Percentiles rank a stretch among this genome's conserved stretches.
Evolutionary conservation across 2,888 invertebrate species (phyloP).

Genomic region (Plebejus anna): DNA sequence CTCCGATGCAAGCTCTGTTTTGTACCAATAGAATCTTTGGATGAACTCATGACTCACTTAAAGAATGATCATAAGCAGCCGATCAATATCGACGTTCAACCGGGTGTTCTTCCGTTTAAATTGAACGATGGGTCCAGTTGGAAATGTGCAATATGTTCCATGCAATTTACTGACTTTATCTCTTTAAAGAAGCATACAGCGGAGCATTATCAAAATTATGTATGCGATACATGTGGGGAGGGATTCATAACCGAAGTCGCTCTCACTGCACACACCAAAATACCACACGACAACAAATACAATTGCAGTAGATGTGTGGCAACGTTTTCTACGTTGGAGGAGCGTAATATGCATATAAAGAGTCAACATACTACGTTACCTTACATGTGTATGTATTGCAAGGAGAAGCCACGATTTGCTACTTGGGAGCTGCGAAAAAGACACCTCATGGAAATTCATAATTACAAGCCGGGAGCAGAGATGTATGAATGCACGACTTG

Average conservation of each 20-base stretch:
- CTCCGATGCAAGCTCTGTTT: constrained; percentile 71
- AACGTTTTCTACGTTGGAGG: constrained; percentile 64
- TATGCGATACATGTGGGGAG: constrained; percentile 71
- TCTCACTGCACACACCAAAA: constrained; percentile 60
- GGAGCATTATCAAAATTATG: constrained; percentile 70
- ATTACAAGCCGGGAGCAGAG: constrained; percentile 67
- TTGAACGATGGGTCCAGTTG: constrained; percentile 64
- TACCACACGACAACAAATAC: constrained; percentile 69
- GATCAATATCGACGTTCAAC: constrained; percentile 64
- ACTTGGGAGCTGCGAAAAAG: constrained; percentile 69
- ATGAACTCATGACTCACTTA: constrained; percentile 61
- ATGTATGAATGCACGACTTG: constrained; percentile 73
- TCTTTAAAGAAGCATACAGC: constrained; percentile 66
- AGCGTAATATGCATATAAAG: constrained; percentile 64
- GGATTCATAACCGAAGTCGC: constrained; percentile 71
- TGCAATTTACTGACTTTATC: constrained; percentile 65
- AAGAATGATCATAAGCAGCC: constrained; percentile 71
- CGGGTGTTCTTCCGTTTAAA: constrained; percentile 69
- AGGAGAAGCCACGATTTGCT: constrained; percentile 68
- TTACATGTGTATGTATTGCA: constrained; percentile 69
- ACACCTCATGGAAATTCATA: constrained; percentile 70
- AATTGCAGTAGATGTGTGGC: constrained; percentile 68
- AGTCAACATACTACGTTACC: constrained; percentile 65
- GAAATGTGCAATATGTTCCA: constrained; percentile 68
- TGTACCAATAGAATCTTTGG: constrained; percentile 59